phyloP scores from a whole-genome alignment of 2,113 vertebrate genomes.

The Ovis aries region ARS-UI_Ramb_v3.0 NC_056067.1:12061501-12062000 shows the following conservation, averaged over 20 bases:
- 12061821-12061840: not conserved
- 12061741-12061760: not conserved
- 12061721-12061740: not conserved
- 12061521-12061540: not conserved
- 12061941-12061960: not conserved
- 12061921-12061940: not conserved
- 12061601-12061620: not conserved
- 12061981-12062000: not conserved
- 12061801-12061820: fast-evolving
- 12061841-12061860: fast-evolving
- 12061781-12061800: not conserved
- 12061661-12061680: not conserved
- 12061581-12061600: fast-evolving
- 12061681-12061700: not conserved
- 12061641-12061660: not conserved
- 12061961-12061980: not conserved
- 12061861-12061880: not conserved
- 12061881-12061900: not conserved
- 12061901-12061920: not conserved
- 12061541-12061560: not conserved
- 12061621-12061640: fast-evolving
- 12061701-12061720: not conserved
- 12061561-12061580: not conserved
- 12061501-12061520: not conserved
- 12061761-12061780: not conserved